These are phyloP conservation scores for Ispidina picta DNA, from an alignment of 2,797 vertebrate genomes.

Conservation along the genomic window DNA sequence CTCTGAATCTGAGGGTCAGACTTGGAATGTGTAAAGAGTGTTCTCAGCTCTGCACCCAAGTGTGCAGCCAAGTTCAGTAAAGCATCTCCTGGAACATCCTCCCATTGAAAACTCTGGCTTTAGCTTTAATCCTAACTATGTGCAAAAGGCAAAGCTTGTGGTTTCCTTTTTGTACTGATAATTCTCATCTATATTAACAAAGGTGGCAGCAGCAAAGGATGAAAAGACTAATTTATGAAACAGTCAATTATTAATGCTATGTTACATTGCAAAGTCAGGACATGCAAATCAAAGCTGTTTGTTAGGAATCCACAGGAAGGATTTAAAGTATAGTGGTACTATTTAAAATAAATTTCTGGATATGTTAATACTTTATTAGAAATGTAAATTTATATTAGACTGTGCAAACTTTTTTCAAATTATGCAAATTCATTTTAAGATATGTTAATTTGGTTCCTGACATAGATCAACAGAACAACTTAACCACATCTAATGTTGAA, in stretches of 20 bases:
- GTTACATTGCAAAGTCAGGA: slow-evolving; percentile 62
- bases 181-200: neutral
- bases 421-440: slow-evolving; percentile 52
- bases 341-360: slow-evolving; percentile 48
- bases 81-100: neutral
- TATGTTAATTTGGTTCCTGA: slow-evolving; percentile 33
- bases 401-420: neutral
- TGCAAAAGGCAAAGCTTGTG: neutral
- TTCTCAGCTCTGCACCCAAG: neutral
- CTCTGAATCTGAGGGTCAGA: neutral
- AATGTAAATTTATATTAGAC: slow-evolving; percentile 50
- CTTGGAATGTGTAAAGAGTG: accelerated
- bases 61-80: neutral
- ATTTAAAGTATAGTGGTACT: slow-evolving; percentile 15
- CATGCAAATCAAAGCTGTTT: slow-evolving; percentile 68
- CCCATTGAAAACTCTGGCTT: neutral
- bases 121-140: accelerated
- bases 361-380: slow-evolving; percentile 63
- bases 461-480: neutral
- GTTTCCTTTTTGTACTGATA: neutral
- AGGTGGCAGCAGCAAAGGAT: neutral
- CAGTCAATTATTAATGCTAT: neutral
- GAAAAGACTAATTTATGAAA: slow-evolving; percentile 21
- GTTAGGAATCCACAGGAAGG: neutral
- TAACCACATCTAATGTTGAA: neutral